A percentile compares a stretch with the other conserved stretches of the same genome.
Evolutionary conservation across 2,888 invertebrate species (phyloP).

Genomic region (Hartigia nigra): DNA sequence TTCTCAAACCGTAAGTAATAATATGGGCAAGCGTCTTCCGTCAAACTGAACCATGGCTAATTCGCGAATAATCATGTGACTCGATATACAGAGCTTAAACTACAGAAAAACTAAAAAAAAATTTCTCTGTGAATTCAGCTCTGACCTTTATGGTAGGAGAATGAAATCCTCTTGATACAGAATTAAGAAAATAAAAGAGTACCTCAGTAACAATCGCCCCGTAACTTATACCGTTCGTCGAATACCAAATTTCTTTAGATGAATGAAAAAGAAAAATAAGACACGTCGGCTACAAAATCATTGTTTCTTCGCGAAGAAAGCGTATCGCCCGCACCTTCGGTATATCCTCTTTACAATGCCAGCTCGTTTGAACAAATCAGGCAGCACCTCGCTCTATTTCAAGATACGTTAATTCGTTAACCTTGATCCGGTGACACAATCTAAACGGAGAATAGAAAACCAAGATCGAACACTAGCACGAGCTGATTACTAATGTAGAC

Average conservation of each 20-base stretch:
- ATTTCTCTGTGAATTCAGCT: neutral
- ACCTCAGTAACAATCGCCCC: neutral
- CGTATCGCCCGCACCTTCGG: neutral
- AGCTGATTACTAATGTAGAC: neutral
- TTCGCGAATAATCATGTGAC: neutral
- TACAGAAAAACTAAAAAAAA: neutral
- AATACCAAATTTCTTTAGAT: neutral
- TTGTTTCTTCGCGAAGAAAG: neutral
- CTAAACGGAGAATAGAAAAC: neutral
- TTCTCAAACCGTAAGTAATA: neutral
- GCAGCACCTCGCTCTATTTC: neutral
- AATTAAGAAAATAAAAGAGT: neutral
- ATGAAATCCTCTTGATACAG: neutral
- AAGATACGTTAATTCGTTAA: neutral
- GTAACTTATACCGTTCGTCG: neutral
- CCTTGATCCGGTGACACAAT: neutral
- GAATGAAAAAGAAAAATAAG: neutral
- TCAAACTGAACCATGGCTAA: neutral
- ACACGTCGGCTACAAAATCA: neutral
- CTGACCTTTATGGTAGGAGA: neutral
- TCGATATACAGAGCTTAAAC: neutral
- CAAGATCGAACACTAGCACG: neutral
- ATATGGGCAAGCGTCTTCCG: neutral
- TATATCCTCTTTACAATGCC: neutral
- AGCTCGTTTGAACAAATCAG: neutral